phyloP scores from a whole-genome alignment of 2,888 invertebrate genomes.

The Chalcosyrphus nemorum region DNA sequence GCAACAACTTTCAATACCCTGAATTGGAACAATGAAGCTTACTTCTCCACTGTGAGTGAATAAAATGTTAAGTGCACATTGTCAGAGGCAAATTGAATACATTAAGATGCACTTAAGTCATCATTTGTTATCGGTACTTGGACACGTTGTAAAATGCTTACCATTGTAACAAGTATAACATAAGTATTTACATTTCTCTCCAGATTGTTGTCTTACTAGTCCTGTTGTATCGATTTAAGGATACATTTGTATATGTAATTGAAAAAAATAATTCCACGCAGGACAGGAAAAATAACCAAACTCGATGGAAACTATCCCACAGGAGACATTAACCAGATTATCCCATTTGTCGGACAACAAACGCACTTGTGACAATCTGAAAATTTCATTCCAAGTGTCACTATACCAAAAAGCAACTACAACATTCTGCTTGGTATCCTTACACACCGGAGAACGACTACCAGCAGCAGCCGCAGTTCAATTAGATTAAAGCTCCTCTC shows the following conservation, averaged over 20 bases:
- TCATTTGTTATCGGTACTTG: constrained; percentile 45
- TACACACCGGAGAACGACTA: background rate
- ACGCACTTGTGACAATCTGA: constrained; percentile 37
- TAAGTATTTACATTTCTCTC: background rate
- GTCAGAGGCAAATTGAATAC: constrained; percentile 45
- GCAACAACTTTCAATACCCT: background rate
- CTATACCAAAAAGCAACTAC: background rate
- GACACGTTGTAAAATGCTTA: constrained; percentile 15
- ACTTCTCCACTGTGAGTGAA: constrained; percentile 24
- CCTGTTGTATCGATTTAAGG: background rate
- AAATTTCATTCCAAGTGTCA: constrained; percentile 40
- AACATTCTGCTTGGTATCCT: background rate
- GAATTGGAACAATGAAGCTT: background rate
- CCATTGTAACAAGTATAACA: background rate
- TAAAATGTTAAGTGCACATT: constrained; percentile 55
- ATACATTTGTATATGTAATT: background rate
- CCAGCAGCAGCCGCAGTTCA: constrained; percentile 36
- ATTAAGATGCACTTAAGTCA: constrained; percentile 52
- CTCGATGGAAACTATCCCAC: constrained; percentile 9
- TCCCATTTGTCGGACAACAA: constrained; percentile 35
- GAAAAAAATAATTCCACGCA: background rate
- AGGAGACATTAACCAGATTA: constrained; percentile 40
- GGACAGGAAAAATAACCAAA: constrained; percentile 9
- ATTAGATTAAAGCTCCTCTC: constrained; percentile 47
- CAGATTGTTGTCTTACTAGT: background rate